Evolutionary conservation across 64 coral and sea anemone species (phyloP).

Genomic region (Stylophora pistillata): DNA sequence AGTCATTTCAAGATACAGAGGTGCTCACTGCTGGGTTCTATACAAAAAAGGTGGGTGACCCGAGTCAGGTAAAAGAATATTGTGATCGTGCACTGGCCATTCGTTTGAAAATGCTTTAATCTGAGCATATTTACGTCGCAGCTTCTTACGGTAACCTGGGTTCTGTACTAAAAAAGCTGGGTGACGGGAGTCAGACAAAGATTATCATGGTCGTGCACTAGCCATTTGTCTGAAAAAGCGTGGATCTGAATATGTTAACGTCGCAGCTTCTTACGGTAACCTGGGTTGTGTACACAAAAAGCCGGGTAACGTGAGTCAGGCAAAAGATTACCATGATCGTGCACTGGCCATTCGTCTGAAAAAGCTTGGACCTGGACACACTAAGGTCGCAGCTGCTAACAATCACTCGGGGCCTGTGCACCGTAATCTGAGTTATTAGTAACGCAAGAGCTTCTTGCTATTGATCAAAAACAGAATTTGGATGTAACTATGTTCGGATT

Average conservation of each 20-base stretch:
- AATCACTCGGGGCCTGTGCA: not conserved
- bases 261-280: not conserved
- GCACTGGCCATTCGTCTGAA: not conserved
- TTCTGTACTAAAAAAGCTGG: not conserved
- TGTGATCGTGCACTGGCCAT: not conserved
- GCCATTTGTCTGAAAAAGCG: too few relatives aligned
- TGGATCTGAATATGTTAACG: too few relatives aligned
- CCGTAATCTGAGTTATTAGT: not conserved
- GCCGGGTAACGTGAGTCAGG: not conserved
- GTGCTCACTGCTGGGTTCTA: slow-evolving; percentile 16
- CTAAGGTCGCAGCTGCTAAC: not conserved
- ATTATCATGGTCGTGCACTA: not conserved
- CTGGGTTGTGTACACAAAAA: not conserved
- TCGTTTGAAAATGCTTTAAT: too few relatives aligned
- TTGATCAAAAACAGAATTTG: too few relatives aligned
- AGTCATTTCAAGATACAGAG: not conserved
- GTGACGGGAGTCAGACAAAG: not conserved
- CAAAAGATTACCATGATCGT: not conserved
- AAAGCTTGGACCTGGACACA: not conserved
- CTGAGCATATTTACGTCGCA: not conserved
- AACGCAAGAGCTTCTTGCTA: not conserved
- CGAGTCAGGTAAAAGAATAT: not conserved
- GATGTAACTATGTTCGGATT: too few relatives aligned
- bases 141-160: not conserved
- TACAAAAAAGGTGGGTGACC: not conserved